A percentile compares a stretch with the other conserved stretches of the same genome.
Conservation (phyloP, 2,888 invertebrate genomes). For the Lamellibrachia columna region DNA sequence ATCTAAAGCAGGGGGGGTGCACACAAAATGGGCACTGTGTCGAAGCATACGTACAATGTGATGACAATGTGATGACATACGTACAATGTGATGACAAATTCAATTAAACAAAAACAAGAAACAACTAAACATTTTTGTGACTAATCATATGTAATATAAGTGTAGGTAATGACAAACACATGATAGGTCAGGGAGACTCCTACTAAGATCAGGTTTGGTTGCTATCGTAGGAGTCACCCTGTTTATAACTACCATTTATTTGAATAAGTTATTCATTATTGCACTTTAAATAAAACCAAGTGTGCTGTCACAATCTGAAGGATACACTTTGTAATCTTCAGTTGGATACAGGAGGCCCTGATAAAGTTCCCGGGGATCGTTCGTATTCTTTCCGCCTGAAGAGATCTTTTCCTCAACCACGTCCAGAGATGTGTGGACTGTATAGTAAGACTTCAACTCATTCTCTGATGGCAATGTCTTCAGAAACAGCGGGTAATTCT, state of each 20-base stretch:
- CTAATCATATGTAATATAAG: neutral
- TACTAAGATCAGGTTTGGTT: too few species aligned
- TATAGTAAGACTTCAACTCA: constrained; percentile 90
- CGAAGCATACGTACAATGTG: neutral
- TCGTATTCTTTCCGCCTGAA: constrained; percentile 65
- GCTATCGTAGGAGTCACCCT: too few species aligned
- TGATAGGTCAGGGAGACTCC: too few species aligned
- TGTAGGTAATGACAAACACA: neutral
- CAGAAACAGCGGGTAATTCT: constrained; percentile 94
- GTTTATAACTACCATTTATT: too few species aligned
- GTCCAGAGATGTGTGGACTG: constrained; percentile 90
- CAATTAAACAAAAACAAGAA: constrained; percentile 22
- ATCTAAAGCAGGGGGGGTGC: too few species aligned
- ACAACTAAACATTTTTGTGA: neutral
- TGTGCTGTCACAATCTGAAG: neutral
- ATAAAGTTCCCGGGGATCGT: constrained; percentile 87
- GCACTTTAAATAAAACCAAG: neutral
- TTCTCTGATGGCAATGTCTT: constrained; percentile 73
- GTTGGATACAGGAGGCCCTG: constrained; percentile 90
- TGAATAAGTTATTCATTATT: too few species aligned
- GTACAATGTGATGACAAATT: neutral
- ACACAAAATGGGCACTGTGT: too few species aligned
- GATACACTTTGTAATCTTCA: constrained; percentile 93
- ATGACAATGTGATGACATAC: neutral
- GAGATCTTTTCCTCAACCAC: constrained; percentile 86